Evolutionary conservation across 2,888 invertebrate species (phyloP).

Genomic region (Sinohyriopsis cumingii): DNA sequence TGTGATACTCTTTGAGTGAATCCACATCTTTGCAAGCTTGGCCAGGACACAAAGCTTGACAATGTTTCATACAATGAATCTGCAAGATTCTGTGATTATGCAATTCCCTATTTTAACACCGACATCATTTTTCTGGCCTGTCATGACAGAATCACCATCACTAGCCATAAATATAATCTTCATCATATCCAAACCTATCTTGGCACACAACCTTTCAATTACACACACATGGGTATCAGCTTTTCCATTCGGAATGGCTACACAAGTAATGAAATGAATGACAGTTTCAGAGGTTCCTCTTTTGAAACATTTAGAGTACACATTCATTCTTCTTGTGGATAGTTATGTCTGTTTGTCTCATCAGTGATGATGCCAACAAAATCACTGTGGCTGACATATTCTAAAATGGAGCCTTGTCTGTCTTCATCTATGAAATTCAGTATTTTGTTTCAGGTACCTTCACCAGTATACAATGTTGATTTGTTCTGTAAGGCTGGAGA

Average conservation of each 20-base stretch:
- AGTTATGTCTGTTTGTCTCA: not conserved
- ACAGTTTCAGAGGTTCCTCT: not conserved
- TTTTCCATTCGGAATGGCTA: not conserved
- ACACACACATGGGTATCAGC: no score
- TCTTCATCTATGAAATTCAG: no score
- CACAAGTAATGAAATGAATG: slow-evolving; percentile 21
- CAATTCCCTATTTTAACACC: slow-evolving; percentile 2
- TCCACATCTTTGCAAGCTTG: no score
- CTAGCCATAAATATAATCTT: slow-evolving; percentile 23
- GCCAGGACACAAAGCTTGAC: slow-evolving; percentile 11
- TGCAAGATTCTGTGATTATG: not conserved
- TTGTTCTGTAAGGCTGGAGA: no score
- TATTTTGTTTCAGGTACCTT: slow-evolving; percentile 8
- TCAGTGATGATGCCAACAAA: no score
- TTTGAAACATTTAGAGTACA: no score
- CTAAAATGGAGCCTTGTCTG: no score
- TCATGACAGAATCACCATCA: slow-evolving; percentile 29
- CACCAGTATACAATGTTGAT: no score
- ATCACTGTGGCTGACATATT: no score
- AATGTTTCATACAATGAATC: slow-evolving; percentile 9
- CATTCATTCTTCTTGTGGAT: no score
- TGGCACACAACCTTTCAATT: slow-evolving; percentile 5
- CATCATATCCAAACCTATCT: slow-evolving; percentile 11
- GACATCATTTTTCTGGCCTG: slow-evolving; percentile 15
- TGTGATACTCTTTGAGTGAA: no score